These are phyloP conservation scores for Apamea anceps DNA, from an alignment of 2,888 invertebrate genomes.

Conservation along the genomic window DNA sequence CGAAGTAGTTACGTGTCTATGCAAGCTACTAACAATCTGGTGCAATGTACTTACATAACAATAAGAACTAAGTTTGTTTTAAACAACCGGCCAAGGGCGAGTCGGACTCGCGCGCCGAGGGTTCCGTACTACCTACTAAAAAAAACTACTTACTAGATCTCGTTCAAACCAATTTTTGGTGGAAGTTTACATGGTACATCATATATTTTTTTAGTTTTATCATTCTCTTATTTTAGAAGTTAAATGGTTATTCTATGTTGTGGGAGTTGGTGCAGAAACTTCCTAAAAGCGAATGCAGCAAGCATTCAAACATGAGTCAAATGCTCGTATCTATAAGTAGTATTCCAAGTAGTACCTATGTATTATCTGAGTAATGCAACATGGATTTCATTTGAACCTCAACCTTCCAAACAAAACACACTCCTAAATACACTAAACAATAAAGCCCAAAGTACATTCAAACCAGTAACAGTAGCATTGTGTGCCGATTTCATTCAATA, in stretches of 20 bases:
- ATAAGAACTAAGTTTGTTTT: neutral
- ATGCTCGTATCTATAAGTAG: neutral
- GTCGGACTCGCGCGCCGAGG: too few relatives aligned
- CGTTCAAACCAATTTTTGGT: too few relatives aligned
- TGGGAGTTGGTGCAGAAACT: neutral
- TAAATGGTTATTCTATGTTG: too few relatives aligned
- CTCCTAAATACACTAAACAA: neutral
- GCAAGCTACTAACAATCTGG: neutral
- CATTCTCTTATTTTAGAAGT: too few relatives aligned
- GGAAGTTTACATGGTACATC: too few relatives aligned
- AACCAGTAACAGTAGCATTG: conserved; percentile 3
- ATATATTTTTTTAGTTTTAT: too few relatives aligned
- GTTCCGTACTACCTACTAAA: too few relatives aligned
- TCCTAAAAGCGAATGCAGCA: neutral
- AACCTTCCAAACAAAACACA: conserved; percentile 2
- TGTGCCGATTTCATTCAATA: conserved; percentile 42
- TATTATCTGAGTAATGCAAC: neutral
- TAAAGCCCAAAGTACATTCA: conserved; percentile 5
- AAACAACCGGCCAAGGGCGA: too few relatives aligned
- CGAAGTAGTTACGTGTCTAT: neutral
- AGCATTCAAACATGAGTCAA: neutral
- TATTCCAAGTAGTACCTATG: too few relatives aligned
- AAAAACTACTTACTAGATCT: too few relatives aligned
- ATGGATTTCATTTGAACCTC: neutral
- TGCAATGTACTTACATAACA: neutral